phyloP scores from a whole-genome alignment of 2,113 vertebrate genomes.

The Archilochus colubris region DNA sequence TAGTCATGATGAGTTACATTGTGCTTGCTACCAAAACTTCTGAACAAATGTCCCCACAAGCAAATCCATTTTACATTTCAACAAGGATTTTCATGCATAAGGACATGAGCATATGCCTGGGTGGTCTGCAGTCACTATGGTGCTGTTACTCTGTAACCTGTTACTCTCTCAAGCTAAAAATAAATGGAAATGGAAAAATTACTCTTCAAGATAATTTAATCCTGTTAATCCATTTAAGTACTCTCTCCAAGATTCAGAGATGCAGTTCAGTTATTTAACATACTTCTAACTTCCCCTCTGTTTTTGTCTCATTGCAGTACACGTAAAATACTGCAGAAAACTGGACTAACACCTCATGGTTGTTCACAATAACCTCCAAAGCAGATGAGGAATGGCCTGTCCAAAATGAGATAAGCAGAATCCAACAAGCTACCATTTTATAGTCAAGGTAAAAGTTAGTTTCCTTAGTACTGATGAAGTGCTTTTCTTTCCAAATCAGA shows the following conservation, averaged over 20 bases:
- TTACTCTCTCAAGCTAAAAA: background rate
- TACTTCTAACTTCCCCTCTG: background rate
- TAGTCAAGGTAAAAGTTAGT: background rate
- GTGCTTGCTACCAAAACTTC: background rate
- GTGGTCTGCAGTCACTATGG: background rate
- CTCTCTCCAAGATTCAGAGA: background rate
- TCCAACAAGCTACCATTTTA: background rate
- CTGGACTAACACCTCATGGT: background rate
- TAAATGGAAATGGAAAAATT: background rate
- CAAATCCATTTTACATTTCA: background rate
- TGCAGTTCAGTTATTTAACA: background rate
- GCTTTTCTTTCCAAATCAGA: background rate
- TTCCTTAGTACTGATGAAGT: background rate
- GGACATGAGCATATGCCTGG: background rate
- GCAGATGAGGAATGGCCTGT: background rate
- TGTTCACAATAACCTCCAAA: background rate
- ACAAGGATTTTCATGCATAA: background rate
- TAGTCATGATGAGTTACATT: background rate
- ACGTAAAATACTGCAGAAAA: background rate
- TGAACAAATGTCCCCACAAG: background rate
- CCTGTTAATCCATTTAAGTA: background rate
- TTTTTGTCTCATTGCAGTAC: background rate
- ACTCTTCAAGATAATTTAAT: background rate
- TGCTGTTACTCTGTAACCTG: background rate
- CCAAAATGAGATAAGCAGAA: background rate